A percentile compares a stretch with the other conserved stretches of the same genome.
phyloP scores from a whole-genome alignment of 2,797 vertebrate species.

The Caiman crocodilus region DNA sequence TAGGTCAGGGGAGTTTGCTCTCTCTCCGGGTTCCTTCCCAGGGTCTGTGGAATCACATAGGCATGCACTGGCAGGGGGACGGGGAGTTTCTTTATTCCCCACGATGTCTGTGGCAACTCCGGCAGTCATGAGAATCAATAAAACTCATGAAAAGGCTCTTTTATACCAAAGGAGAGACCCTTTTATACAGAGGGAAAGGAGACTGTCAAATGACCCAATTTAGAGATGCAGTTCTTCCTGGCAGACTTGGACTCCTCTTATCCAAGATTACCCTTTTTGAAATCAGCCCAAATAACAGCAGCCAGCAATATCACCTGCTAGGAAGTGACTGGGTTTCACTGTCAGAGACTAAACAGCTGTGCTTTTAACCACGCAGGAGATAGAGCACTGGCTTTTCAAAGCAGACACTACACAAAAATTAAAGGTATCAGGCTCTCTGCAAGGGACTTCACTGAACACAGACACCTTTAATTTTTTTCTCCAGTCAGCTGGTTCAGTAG shows the following conservation, averaged over 20 bases:
- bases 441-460: not conserved
- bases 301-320: slow-evolving; percentile 21
- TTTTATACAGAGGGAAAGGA: slow-evolving; percentile 64
- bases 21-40: not conserved
- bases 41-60: not conserved
- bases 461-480: not conserved
- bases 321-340: not conserved
- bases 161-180: not conserved
- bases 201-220: slow-evolving; percentile 66
- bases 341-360: slow-evolving; percentile 29
- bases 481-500: not conserved
- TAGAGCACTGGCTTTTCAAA: not conserved
- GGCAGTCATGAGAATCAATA: slow-evolving; percentile 58
- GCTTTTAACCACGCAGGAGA: slow-evolving; percentile 14
- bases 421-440: not conserved
- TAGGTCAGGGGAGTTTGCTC: not conserved
- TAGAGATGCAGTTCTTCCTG: slow-evolving; percentile 68
- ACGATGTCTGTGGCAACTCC: slow-evolving; percentile 55
- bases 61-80: not conserved
- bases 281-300: not conserved
- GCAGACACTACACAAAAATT: not conserved
- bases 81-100: slow-evolving; percentile 50
- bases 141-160: slow-evolving; percentile 55
- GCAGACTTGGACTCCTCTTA: slow-evolving; percentile 75
- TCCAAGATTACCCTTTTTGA: slow-evolving; percentile 66